Conservation (phyloP, 1,140 invertebrate genomes). For the Oryzaephilus surinamensis region DNA sequence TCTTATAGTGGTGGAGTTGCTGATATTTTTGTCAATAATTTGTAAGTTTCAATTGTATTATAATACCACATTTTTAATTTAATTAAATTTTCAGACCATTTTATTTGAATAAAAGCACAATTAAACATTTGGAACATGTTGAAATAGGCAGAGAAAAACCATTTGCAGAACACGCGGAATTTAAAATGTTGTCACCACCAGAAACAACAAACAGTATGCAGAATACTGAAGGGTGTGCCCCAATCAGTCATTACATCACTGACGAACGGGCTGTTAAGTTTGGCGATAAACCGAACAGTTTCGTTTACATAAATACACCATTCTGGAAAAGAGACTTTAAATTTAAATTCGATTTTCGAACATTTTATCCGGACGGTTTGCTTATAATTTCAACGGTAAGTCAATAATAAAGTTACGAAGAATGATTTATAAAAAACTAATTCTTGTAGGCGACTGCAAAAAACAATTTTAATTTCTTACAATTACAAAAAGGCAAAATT, state of each 20-base stretch:
- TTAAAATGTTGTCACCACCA: neutral
- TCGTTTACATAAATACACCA: slow-evolving; percentile 55
- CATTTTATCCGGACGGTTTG: slow-evolving; percentile 74
- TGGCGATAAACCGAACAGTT: slow-evolving; percentile 67
- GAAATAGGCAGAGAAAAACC: slow-evolving; percentile 58
- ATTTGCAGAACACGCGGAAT: neutral
- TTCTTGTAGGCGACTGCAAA: neutral
- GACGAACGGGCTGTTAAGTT: slow-evolving; percentile 77
- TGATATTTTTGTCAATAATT: slow-evolving; percentile 69
- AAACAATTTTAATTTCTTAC: slow-evolving; percentile 3
- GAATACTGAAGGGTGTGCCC: slow-evolving; percentile 42
- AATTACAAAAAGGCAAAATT: slow-evolving; percentile 6
- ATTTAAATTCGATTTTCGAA: slow-evolving; percentile 73
- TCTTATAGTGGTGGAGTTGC: slow-evolving; percentile 64
- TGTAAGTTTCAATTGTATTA: slow-evolving; percentile 40
- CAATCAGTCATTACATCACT: slow-evolving; percentile 60
- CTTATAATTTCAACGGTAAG: slow-evolving; percentile 64
- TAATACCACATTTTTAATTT: neutral
- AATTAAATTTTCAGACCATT: slow-evolving; percentile 19
- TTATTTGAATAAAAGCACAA: slow-evolving; percentile 18
- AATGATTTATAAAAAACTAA: neutral
- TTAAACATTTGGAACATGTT: slow-evolving; percentile 49
- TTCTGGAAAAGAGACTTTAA: slow-evolving; percentile 61
- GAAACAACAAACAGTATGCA: slow-evolving; percentile 28
- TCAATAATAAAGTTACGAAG: slow-evolving; percentile 9